Evolutionary conservation across 1,140 invertebrate genomes (phyloP).

Genomic region (Microplitis demolitor): DNA sequence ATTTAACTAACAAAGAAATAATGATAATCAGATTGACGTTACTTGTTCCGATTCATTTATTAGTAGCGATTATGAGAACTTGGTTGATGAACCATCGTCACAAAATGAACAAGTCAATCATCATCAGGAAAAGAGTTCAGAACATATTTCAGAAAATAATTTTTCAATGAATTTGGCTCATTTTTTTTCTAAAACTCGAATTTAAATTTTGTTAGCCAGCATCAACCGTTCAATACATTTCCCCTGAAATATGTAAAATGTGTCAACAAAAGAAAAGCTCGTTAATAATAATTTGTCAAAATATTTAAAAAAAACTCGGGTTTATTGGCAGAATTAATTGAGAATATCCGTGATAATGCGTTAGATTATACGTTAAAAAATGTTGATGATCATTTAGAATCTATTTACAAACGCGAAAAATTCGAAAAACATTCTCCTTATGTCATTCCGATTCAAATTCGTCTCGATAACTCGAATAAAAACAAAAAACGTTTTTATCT

Average conservation of each 20-base stretch:
- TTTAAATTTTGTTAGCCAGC: conserved; percentile 2
- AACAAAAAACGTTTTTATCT: conserved; percentile 33
- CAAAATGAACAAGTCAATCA: neutral
- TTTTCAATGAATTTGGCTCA: conserved; percentile 13
- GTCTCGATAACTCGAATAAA: neutral
- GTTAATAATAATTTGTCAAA: neutral
- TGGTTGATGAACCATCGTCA: neutral
- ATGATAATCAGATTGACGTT: too few species aligned
- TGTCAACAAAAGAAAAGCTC: neutral
- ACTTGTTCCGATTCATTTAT: too few species aligned
- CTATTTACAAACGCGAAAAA: neutral
- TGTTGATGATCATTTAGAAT: neutral
- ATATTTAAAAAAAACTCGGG: neutral
- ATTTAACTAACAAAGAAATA: too few species aligned
- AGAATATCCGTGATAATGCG: neutral
- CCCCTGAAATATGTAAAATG: conserved; percentile 2
- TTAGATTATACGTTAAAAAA: neutral
- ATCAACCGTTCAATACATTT: conserved; percentile 19
- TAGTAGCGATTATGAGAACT: neutral
- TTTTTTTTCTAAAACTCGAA: conserved; percentile 22
- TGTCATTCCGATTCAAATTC: conserved; percentile 23
- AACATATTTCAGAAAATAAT: conserved; percentile 2
- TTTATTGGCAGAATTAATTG: neutral
- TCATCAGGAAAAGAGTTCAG: neutral
- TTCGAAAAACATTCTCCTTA: conserved; percentile 30